phyloP scores from a whole-genome alignment of 2,113 vertebrate genomes.

The Chroicocephalus ridibundus region DNA sequence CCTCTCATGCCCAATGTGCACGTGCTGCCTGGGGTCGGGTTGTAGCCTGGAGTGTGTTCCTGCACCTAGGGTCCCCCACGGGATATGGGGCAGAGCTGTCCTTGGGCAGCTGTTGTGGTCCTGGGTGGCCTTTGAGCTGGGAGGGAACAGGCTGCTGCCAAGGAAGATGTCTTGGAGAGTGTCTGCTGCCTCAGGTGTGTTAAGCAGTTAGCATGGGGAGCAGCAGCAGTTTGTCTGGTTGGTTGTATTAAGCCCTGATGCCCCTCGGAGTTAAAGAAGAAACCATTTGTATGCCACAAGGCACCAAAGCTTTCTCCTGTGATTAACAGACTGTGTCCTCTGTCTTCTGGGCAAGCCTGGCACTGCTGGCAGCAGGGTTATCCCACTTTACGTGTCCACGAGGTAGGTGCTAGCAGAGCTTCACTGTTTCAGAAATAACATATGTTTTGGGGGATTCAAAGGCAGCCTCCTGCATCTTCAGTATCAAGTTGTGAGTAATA shows the following conservation, averaged over 20 bases:
- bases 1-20: neutral
- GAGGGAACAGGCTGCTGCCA: neutral
- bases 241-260: neutral
- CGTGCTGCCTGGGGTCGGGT: neutral
- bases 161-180: neutral
- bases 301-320: neutral
- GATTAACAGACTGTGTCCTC: neutral
- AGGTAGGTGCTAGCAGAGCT: neutral
- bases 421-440: neutral
- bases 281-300: neutral
- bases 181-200: neutral
- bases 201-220: neutral
- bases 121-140: neutral
- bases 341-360: neutral
- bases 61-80: neutral
- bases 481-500: neutral
- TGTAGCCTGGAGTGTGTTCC: neutral
- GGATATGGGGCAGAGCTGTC: neutral
- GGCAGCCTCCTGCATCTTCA: neutral
- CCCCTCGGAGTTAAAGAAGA: neutral
- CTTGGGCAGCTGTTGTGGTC: neutral
- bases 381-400: fast-evolving
- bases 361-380: neutral
- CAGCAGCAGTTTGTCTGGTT: neutral
- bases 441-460: neutral